phyloP scores from a whole-genome alignment of 2,888 invertebrate genomes.

The Tiphia femorata region DNA sequence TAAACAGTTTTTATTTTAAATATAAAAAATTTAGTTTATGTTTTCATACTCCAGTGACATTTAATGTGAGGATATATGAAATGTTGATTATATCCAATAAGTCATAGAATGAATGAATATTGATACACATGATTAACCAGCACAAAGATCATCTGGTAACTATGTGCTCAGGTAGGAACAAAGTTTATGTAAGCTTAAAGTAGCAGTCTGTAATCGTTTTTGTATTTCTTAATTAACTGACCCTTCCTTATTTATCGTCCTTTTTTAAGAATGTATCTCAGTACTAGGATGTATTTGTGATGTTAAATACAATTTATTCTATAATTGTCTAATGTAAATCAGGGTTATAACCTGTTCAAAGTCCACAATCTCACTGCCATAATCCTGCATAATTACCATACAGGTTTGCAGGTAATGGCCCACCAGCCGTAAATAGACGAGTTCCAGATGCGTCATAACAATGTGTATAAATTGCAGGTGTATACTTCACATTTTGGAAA shows the following conservation, averaged over 20 bases:
- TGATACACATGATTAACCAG: not conserved
- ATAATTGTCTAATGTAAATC: conserved; percentile 23
- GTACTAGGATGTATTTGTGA: conserved; percentile 6
- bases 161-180: not conserved
- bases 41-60: too few relatives aligned
- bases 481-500: conserved; percentile 87
- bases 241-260: not conserved
- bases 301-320: conserved; percentile 31
- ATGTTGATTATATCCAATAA: too few relatives aligned
- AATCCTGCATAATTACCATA: conserved; percentile 95
- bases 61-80: too few relatives aligned
- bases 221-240: not conserved
- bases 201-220: not conserved
- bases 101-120: too few relatives aligned
- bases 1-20: too few relatives aligned
- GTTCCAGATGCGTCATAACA: conserved; percentile 95
- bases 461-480: conserved; percentile 95
- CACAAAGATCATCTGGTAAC: not conserved
- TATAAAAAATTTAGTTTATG: too few relatives aligned
- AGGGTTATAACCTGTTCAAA: conserved; percentile 6
- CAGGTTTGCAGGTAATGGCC: conserved; percentile 90
- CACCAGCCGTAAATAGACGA: conserved; percentile 93
- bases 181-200: conserved; percentile 2
- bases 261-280: conserved; percentile 14
- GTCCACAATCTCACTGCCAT: conserved; percentile 78